Evolutionary conservation across 2,888 invertebrate species (phyloP).

Genomic region (Trachelus troglodyta): DNA sequence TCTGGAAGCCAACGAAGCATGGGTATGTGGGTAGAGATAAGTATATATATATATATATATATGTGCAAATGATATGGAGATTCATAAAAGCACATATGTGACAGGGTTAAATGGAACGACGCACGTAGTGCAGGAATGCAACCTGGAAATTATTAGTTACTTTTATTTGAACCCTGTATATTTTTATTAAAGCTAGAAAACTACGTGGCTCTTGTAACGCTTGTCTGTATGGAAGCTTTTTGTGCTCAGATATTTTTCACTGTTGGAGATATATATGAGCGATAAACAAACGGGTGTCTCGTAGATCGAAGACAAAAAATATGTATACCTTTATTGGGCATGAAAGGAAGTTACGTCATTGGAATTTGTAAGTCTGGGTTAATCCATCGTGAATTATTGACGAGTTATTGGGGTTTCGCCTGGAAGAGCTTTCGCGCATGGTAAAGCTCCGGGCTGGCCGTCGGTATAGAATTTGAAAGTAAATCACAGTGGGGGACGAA

Average conservation of each 20-base stretch:
- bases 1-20: background rate
- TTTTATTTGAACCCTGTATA: background rate
- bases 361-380: background rate
- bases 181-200: background rate
- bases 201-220: background rate
- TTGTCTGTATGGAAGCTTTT: background rate
- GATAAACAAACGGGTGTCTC: background rate
- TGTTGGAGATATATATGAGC: background rate
- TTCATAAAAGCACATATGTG: background rate
- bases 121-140: background rate
- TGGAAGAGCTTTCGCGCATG: background rate
- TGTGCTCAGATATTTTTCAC: background rate
- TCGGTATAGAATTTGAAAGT: background rate
- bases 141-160: background rate
- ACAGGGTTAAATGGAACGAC: background rate
- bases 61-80: background rate
- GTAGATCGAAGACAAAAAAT: background rate
- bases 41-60: background rate
- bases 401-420: background rate
- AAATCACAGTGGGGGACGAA: background rate
- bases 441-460: background rate
- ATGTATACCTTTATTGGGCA: background rate
- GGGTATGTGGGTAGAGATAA: background rate
- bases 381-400: background rate
- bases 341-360: background rate